These are phyloP conservation scores for Drosophila bunnanda DNA, from an alignment of 2,888 invertebrate genomes.

Conservation along the genomic window DNA sequence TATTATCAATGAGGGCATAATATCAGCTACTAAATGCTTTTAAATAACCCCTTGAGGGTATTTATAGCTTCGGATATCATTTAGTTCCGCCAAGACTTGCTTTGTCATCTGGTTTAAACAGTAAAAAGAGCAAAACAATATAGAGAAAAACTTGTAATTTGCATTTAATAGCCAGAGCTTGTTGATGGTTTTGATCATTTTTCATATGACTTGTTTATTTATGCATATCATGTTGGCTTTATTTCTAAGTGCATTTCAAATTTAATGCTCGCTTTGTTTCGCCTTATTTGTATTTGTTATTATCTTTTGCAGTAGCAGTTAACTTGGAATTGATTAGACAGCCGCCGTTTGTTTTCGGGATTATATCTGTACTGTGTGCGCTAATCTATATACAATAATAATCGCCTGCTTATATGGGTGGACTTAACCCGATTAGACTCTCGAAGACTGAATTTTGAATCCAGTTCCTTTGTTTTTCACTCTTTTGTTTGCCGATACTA, in stretches of 20 bases:
- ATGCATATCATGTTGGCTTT: conserved; percentile 40
- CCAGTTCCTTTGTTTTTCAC: conserved; percentile 28
- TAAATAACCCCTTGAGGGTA: conserved; percentile 6
- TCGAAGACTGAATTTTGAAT: conserved; percentile 30
- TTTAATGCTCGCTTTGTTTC: conserved; percentile 11
- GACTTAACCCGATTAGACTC: conserved; percentile 37
- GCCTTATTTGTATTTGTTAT: conserved; percentile 5
- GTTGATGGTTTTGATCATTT: conserved; percentile 30
- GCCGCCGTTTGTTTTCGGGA: conserved; percentile 18
- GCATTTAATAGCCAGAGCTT: conserved; percentile 35
- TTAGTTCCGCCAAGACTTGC: conserved; percentile 6
- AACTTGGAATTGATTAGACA: conserved; percentile 21
- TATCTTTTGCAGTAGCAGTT: background rate
- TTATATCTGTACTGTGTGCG: conserved; percentile 22
- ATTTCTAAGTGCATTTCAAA: conserved; percentile 24
- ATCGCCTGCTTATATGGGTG: conserved; percentile 16
- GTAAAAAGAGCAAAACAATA: background rate
- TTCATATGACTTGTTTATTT: conserved; percentile 42
- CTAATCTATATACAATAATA: conserved; percentile 38
- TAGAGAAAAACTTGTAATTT: conserved; percentile 34
- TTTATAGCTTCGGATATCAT: background rate
- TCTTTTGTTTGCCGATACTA: conserved; percentile 33
- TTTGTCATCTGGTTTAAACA: conserved; percentile 29
- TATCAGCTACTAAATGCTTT: background rate
- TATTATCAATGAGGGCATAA: background rate